phyloP scores from a whole-genome alignment of 2,797 vertebrate species.

The Hozukius guyotensis region DNA sequence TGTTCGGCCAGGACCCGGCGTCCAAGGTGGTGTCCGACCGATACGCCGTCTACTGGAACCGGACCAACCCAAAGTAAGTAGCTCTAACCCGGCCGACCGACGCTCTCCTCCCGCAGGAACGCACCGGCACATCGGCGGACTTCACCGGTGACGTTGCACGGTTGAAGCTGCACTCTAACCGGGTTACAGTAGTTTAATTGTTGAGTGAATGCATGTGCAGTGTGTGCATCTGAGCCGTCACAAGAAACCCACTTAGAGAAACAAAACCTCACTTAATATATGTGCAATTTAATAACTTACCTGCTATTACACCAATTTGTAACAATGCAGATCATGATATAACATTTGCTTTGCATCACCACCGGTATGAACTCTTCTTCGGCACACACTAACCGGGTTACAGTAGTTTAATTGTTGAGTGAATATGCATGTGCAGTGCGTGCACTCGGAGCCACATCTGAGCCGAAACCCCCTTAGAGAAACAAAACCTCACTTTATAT shows the following conservation, averaged over 20 bases:
- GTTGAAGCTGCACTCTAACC: background rate
- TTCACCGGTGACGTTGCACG: background rate
- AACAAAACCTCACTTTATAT: background rate
- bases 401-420: background rate
- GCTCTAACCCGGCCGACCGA: background rate
- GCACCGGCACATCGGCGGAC: background rate
- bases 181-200: background rate
- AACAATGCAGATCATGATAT: too few species aligned
- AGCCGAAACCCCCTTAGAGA: background rate
- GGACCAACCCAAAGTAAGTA: slow-evolving; percentile 94
- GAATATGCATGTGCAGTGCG: background rate
- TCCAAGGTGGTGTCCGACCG: slow-evolving; percentile 95
- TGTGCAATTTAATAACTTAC: background rate
- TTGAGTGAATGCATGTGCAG: background rate
- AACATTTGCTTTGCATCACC: background rate
- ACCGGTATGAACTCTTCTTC: background rate
- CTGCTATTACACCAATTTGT: background rate
- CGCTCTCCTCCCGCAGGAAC: background rate
- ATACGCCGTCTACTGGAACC: slow-evolving; percentile 98
- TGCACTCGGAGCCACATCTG: too few species aligned
- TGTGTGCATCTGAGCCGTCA: background rate
- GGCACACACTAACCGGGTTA: background rate
- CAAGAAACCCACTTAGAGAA: background rate
- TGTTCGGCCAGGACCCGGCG: slow-evolving; percentile 90
- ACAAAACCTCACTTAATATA: background rate